Evolutionary conservation across 2,888 invertebrate species (phyloP), one percentile per base, ranked within the genome.

Genomic region (Athalia cordata): DNA sequence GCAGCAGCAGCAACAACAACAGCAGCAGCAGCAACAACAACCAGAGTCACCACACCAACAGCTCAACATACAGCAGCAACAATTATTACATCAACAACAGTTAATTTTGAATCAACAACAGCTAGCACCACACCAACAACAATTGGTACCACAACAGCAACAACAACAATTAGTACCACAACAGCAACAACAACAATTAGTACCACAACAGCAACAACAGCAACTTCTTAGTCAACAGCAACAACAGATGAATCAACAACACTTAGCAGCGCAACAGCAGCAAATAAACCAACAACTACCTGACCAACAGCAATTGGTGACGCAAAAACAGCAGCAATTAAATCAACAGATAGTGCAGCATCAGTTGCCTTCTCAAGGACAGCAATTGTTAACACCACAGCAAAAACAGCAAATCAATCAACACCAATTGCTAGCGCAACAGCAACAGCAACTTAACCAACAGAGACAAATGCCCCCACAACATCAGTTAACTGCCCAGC

Each of bases 231-330:
- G 82, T 72, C 45, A 81, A 1, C 87, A 86, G 70, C 84, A 81
- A 65, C 82, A 84, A 79, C 79, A 80, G 67, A 61, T 81, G 13
- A 87, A 86, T 57, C 85, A 85, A 67, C 86, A 85, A 85, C 86
- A 78, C 82, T 83, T 50, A 77, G 82, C 13, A 29, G 29, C 29
- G 29, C 29, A 29, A 29, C 29, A 29, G 49, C 85, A 84, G 11
- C 84, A 81, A 65, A 78, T 80, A 66, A 76, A 15, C 52, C 94
- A 94, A 83, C 91, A 29, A 29, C 29, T 29, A 29, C 29, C 29
- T 29, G 29, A 29, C 29, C 83, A 81, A 57, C 82, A 80, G 59
- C 82, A 82, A 65, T 29, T 29, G 29, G 29, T 29, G 29, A 29
- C 29, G 29, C 84, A 81, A 64, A 77, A 81, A 9, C 79, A 77